Percentiles rank a stretch among this genome's conserved stretches.
phyloP scores from a whole-genome alignment of 2,888 invertebrate genomes.

The Drosophila flavopinicola region DNA sequence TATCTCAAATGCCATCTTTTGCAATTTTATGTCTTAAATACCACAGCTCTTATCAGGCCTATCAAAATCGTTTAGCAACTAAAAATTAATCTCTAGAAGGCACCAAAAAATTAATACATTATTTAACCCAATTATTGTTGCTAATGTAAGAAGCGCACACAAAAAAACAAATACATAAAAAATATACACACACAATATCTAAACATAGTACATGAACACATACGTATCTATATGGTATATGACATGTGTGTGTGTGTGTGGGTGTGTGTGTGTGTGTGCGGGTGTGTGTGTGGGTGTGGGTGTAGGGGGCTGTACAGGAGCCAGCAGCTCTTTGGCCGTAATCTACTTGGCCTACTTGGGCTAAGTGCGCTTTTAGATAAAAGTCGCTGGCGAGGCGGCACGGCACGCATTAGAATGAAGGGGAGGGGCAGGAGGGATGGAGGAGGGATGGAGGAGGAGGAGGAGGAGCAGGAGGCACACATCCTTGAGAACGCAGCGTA shows the following conservation, averaged over 20 bases:
- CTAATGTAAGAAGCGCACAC: slow-evolving; percentile 6
- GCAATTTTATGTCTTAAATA: neutral
- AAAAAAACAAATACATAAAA: slow-evolving; percentile 6
- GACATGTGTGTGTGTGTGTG: slow-evolving; percentile 11
- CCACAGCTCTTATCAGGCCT: neutral
- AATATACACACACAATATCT: slow-evolving; percentile 10
- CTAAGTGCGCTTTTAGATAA: slow-evolving; percentile 80
- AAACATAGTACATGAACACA: slow-evolving; percentile 1
- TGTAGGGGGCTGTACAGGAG: slow-evolving; percentile 22
- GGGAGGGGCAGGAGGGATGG: neutral
- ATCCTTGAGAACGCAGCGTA: slow-evolving; percentile 60
- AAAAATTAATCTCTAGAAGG: neutral
- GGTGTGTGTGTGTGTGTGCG: slow-evolving; percentile 18
- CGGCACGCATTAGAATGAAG: slow-evolving; percentile 58
- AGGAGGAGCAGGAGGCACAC: slow-evolving; percentile 3
- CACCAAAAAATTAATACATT: slow-evolving; percentile 17
- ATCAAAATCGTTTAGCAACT: neutral
- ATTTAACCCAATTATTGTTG: slow-evolving; percentile 34
- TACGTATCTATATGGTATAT: neutral
- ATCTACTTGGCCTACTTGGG: slow-evolving; percentile 79
- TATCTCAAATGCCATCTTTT: too few species aligned
- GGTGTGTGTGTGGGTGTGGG: neutral
- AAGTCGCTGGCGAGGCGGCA: slow-evolving; percentile 67
- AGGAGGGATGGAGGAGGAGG: neutral
- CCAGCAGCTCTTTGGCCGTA: slow-evolving; percentile 61